phyloP scores from a whole-genome alignment of 2,113 vertebrate genomes.

The Podiceps cristatus region DNA sequence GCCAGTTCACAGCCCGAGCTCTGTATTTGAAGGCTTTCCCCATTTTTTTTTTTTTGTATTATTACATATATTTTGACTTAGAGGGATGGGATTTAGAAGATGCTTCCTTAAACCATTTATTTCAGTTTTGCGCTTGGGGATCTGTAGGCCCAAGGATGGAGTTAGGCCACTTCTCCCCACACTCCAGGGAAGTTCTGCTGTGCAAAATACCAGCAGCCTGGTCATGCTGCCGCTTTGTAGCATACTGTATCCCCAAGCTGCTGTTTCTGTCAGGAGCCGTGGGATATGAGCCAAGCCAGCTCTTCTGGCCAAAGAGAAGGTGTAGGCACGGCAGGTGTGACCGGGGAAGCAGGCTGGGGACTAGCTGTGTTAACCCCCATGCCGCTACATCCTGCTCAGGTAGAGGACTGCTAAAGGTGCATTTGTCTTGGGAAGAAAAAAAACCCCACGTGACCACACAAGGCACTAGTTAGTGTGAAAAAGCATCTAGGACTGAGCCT shows the following conservation, averaged over 20 bases:
- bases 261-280: neutral
- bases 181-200: neutral
- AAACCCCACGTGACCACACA: too few species aligned
- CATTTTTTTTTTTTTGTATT: neutral
- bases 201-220: neutral
- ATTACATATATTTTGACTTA: neutral
- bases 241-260: neutral
- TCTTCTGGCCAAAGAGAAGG: neutral
- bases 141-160: neutral
- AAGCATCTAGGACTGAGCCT: neutral
- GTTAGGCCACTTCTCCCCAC: neutral
- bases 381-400: neutral
- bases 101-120: neutral
- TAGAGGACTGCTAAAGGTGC: neutral
- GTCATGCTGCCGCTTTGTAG: neutral
- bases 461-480: neutral
- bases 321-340: too few species aligned
- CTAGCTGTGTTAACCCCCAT: neutral
- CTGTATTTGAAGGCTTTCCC: neutral
- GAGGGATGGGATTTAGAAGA: neutral
- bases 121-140: neutral
- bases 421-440: fast-evolving
- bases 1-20: neutral
- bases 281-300: neutral
- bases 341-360: neutral